Evolutionary conservation across 2,113 vertebrate species (phyloP).

Genomic region (Pristiophorus japonicus): DNA sequence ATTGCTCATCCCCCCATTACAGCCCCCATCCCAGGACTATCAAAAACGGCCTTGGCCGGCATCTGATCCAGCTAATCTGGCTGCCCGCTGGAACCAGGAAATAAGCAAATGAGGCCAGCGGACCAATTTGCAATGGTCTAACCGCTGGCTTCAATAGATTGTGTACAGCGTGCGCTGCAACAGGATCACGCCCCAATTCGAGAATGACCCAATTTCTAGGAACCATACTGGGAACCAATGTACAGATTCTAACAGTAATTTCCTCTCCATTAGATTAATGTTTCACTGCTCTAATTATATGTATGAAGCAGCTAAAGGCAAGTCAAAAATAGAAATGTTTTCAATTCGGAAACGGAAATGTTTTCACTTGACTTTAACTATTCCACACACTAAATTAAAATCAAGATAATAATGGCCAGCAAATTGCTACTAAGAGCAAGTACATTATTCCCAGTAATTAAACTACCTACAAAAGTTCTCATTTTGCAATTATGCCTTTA

Average conservation of each 20-base stretch:
- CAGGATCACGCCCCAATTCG: background rate
- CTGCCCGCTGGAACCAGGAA: background rate
- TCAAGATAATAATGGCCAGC: background rate
- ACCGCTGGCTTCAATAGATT: background rate
- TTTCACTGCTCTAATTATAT: background rate
- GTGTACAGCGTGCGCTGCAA: background rate
- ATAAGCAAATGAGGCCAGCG: background rate
- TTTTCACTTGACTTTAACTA: background rate
- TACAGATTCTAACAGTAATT: background rate
- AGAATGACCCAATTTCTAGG: background rate
- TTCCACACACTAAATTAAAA: background rate
- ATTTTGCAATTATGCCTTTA: background rate
- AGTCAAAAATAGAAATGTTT: background rate
- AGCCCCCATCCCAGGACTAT: background rate
- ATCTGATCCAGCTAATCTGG: background rate
- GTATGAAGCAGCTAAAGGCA: background rate
- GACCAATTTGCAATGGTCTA: background rate
- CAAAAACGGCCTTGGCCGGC: background rate
- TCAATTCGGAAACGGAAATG: background rate
- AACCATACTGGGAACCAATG: background rate
- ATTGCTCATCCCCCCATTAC: background rate
- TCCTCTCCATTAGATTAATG: background rate
- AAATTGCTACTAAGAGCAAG: background rate
- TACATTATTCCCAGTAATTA: background rate
- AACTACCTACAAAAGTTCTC: background rate